Conservation (phyloP, 1,140 invertebrate genomes). For the Rhyzopertha dominica region DNA sequence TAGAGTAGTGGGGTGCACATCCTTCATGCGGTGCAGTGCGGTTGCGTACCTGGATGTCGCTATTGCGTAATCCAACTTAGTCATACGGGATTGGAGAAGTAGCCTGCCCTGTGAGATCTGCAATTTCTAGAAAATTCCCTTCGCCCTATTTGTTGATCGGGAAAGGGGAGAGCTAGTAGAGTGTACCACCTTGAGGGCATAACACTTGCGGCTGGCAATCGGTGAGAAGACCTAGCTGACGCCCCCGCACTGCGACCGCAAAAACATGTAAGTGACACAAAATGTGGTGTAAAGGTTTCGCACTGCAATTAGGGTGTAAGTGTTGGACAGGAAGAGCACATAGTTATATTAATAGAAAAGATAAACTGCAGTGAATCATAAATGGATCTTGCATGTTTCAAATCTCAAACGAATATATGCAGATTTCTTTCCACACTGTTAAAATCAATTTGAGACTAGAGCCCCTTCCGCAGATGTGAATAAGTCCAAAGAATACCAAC, state of each 20-base stretch:
- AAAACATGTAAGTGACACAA: slow-evolving; percentile 31
- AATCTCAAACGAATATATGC: too few relatives aligned
- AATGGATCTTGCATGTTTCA: too few relatives aligned
- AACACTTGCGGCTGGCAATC: slow-evolving; percentile 47
- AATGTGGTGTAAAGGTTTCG: too few relatives aligned
- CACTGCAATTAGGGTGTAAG: too few relatives aligned
- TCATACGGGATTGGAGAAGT: slow-evolving; percentile 71
- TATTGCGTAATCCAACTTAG: slow-evolving; percentile 15
- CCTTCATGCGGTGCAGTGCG: slow-evolving; percentile 34
- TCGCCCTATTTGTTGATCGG: slow-evolving; percentile 82
- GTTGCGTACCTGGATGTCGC: slow-evolving; percentile 26
- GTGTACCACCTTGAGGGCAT: slow-evolving; percentile 82
- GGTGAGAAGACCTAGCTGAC: slow-evolving; percentile 48
- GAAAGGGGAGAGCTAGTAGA: slow-evolving; percentile 82
- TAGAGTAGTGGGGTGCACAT: too few relatives aligned
- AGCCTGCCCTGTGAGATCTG: slow-evolving; percentile 68
- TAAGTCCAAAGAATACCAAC: too few relatives aligned
- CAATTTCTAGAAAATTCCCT: slow-evolving; percentile 72
- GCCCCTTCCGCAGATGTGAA: too few relatives aligned
- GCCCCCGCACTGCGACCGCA: slow-evolving; percentile 43
- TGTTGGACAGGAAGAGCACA: too few relatives aligned
- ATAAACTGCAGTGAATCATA: too few relatives aligned
- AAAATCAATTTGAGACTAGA: too few relatives aligned
- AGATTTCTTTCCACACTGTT: too few relatives aligned
- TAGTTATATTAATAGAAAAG: too few relatives aligned